Evolutionary conservation across 2,113 vertebrate genomes (phyloP), one percentile per base, ranked within the genome.

Genomic region (Bostrychus sinensis): DNA sequence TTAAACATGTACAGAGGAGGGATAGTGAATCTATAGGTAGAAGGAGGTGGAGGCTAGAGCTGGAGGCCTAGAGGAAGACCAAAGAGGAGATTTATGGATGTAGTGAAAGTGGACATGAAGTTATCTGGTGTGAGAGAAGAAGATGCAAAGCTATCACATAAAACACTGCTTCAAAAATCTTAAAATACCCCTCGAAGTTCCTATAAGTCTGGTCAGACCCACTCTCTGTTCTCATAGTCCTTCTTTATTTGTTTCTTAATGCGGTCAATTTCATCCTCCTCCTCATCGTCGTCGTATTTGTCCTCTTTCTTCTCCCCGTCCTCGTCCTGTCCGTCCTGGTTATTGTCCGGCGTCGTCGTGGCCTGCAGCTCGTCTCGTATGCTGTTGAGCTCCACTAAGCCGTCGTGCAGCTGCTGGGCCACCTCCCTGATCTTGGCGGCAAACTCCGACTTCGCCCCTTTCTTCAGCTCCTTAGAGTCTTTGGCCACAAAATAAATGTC

Each of bases 401-500:
- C 87, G 0, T 84, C 74, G 1, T 92, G 90, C 55, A 94, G 75
- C 77, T 91, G 81, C 1, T 58, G 57, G 0, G 87, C 77, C 56
- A 92, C 90, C 7, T 91, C 90, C 32, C 89, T 70, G 75, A 93
- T 93, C 70, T 93, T 93, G 9, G 61, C 73, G 0, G 92, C 91
- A 2, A 93, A 92, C 81, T 91, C 91, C 0, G 91, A 90, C 60
- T 89, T 90, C 45, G 92, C 90, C 0, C 92, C 91, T 30, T 89
- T 92, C 72, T 88, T 90, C 0, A 93, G 89, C 39, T 91, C 88
- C 19, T 82, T 80, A 0, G 91, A 93, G 71, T 94, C 92, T 60
- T 93, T 92, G 23, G 90, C 89, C 56, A 92, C 86, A n/a, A 93
- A 93, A 75, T 92, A 91, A 43, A 94, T 85, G 60, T 94, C 93